These are phyloP conservation scores for Lates japonicus DNA, from an alignment of 2,797 vertebrate genomes.

Conservation along the genomic window DNA sequence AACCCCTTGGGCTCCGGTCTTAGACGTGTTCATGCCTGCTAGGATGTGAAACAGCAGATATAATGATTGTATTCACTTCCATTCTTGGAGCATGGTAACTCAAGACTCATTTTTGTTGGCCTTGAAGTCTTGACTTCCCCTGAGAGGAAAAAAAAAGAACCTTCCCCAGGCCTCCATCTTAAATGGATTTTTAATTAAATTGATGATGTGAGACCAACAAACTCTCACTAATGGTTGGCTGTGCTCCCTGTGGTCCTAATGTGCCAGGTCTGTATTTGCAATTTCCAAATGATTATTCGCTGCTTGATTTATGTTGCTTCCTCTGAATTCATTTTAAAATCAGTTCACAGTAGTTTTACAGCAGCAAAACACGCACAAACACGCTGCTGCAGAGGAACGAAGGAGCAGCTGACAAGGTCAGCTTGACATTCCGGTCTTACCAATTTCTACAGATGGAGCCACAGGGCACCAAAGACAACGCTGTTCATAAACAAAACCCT, in stretches of 20 bases:
- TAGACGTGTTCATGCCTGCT: conserved; percentile 38
- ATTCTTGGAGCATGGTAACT: conserved; percentile 47
- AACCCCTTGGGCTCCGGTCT: conserved; percentile 33
- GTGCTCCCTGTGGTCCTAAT: conserved; percentile 78
- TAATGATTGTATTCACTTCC: conserved; percentile 54
- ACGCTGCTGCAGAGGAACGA: conserved; percentile 23
- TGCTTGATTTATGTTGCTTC: conserved; percentile 75
- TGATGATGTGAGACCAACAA: conserved; percentile 84
- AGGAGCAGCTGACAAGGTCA: conserved; percentile 61
- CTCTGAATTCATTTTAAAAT: conserved; percentile 69
- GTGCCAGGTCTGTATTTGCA: conserved; percentile 68
- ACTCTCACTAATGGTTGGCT: conserved; percentile 74
- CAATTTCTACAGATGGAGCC: conserved; percentile 62
- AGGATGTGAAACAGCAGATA: conserved; percentile 42
- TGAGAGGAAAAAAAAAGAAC: conserved; percentile 50
- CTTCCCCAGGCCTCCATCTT: conserved; percentile 71
- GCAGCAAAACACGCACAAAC: conserved; percentile 36
- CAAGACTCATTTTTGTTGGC: conserved; percentile 59
- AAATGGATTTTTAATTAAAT: conserved; percentile 85
- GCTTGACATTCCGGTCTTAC: conserved; percentile 37
- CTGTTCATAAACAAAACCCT: conserved; percentile 55
- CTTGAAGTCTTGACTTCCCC: conserved; percentile 64
- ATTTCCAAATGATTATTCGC: conserved; percentile 78
- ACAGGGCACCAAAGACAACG: conserved; percentile 52
- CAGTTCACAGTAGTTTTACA: conserved; percentile 53